Conservation (phyloP, 2,113 vertebrate species). For the Centropristis striata region DNA sequence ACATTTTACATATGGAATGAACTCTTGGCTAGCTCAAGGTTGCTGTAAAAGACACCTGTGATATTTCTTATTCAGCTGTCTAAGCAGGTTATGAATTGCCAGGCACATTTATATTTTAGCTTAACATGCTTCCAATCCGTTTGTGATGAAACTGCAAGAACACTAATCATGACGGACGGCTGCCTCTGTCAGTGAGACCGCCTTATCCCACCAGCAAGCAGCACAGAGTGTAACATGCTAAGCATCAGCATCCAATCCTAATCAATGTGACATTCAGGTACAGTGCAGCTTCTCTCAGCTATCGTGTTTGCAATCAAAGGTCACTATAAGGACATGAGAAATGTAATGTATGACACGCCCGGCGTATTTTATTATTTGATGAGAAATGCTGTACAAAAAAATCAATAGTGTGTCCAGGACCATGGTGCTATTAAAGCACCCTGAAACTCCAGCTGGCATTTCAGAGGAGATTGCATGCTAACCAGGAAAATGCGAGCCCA, state of each 20-base stretch:
- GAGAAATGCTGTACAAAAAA: conserved; percentile 60
- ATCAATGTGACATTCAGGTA: conserved; percentile 65
- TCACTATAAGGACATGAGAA: conserved; percentile 60
- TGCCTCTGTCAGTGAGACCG: conserved; percentile 32
- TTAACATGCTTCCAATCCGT: conserved; percentile 28
- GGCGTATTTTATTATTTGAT: conserved; percentile 71
- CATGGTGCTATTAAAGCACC: conserved; percentile 32
- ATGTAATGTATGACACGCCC: conserved; percentile 58
- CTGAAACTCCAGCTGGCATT: conserved; percentile 35
- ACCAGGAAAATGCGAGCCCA: conserved; percentile 24
- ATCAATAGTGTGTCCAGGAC: conserved; percentile 67
- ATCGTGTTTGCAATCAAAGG: conserved; percentile 59
- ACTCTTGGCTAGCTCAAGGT: conserved; percentile 35
- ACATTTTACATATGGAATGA: conserved; percentile 26
- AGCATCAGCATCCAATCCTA: conserved; percentile 49
- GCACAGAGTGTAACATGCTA: conserved; percentile 28
- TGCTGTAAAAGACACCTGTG: conserved; percentile 12
- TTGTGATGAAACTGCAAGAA: conserved; percentile 36
- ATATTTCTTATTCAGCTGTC: conserved; percentile 33
- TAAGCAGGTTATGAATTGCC: conserved; percentile 23
- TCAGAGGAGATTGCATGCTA: conserved; percentile 25
- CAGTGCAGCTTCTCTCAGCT: conserved; percentile 24
- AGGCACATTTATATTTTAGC: conserved; percentile 49
- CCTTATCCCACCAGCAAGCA: conserved; percentile 31
- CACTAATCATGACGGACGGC: conserved; percentile 60